Evolutionary conservation across 1,140 invertebrate species (phyloP), one percentile per base, ranked within the genome.

Genomic region (Holcopasites calliopsidis): DNA sequence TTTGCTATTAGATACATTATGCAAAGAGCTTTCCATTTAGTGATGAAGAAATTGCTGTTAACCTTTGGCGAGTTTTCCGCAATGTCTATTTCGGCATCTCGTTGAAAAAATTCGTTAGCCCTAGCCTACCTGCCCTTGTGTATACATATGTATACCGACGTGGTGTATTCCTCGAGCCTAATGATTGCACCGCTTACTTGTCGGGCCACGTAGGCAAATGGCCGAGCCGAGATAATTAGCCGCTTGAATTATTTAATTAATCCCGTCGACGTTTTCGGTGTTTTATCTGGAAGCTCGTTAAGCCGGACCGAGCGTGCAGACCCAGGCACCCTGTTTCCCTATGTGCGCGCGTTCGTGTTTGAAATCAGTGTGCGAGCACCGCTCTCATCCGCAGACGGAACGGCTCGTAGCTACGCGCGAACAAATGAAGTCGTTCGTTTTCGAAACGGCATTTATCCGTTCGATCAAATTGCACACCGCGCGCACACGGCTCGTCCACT

Each of bases 181-280:
- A 73, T 16, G 71, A 65, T 65, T 35, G 23, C 35, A 44, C 44
- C 6, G 35, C 26, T 49, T 54, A 44, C 52, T 31, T 26, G 64
- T 69, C 47, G 57, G 21, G 38, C 52, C 72, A 58, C 78, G 71
- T 54, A 38, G 33, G 54, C 33, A 69, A 52, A 65, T 64, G 57
- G 58, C 21, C 54, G 69, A 42, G 42, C 66, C 84, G 73, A 77
- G 85, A 88, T 89, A 90, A 90, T 89, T 88, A 86, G 83, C 73
- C 77, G 85, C 77, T 88, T 89, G 87, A 90, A 90, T 90, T 90
- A 90, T 90, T 89, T 87, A 90, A 90, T 90, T 90, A 90, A 89
- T 90, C 87, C 84, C 76, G 72, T 79, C 81, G 85, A 89, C 82
- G 84, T 83, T 89, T 89, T 86, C 74, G 84, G 77, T 80, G 86